phyloP scores from a whole-genome alignment of 2,113 vertebrate genomes.

The Halichoerus grypus region DNA sequence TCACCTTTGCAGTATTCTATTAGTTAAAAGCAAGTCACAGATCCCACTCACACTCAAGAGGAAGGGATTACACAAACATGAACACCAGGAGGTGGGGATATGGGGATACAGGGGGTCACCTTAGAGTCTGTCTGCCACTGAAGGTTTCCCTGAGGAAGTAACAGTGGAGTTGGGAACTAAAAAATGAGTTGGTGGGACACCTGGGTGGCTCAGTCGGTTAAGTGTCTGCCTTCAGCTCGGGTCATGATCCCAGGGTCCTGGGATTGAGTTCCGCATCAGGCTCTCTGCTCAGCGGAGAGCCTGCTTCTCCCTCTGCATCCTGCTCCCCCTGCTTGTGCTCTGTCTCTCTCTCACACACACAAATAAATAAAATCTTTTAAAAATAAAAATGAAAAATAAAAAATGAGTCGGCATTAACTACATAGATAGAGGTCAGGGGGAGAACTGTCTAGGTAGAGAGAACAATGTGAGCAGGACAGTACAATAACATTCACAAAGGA shows the following conservation, averaged over 20 bases:
- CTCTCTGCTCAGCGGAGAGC: too few relatives aligned
- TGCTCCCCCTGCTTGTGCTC: background rate
- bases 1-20: background rate
- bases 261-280: too few relatives aligned
- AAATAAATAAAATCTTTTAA: background rate
- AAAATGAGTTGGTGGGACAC: background rate
- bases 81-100: background rate
- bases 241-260: too few relatives aligned
- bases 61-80: background rate
- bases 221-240: too few relatives aligned
- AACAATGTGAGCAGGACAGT: background rate
- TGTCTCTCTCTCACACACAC: background rate
- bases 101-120: background rate
- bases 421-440: background rate
- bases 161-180: background rate
- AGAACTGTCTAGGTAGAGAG: background rate
- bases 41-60: background rate
- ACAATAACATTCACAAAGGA: background rate
- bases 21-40: background rate
- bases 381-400: background rate
- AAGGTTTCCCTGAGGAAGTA: background rate
- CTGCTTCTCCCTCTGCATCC: background rate
- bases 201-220: too few relatives aligned
- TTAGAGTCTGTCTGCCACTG: background rate
- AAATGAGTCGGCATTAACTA: background rate